phyloP scores from a whole-genome alignment of 2,113 vertebrate species.

The Gavia stellata region DNA sequence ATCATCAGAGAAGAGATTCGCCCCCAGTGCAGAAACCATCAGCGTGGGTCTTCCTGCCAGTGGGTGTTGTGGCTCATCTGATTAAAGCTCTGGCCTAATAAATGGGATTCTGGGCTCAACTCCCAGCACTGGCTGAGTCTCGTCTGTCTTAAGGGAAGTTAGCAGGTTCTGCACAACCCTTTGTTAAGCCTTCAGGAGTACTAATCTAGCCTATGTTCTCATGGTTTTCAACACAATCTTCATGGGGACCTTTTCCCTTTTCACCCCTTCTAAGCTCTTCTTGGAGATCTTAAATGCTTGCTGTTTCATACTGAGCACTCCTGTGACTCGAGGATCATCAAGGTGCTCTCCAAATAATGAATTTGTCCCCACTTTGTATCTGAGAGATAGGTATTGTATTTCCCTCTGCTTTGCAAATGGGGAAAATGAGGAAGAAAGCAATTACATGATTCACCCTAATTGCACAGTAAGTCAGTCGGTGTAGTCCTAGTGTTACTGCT shows the following conservation, averaged over 20 bases:
- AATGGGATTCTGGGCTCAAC: background rate
- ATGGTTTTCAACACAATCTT: background rate
- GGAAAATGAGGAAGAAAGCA: background rate
- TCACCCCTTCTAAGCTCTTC: background rate
- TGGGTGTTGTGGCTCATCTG: background rate
- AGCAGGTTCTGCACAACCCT: background rate
- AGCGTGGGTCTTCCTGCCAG: background rate
- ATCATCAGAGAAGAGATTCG: background rate
- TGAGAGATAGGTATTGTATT: background rate
- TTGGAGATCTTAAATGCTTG: background rate
- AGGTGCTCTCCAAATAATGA: background rate
- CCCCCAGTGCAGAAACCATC: background rate
- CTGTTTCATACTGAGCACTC: background rate
- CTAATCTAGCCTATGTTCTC: background rate
- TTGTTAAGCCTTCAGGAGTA: background rate
- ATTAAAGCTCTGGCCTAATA: background rate
- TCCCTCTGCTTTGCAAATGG: background rate
- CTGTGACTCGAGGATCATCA: background rate
- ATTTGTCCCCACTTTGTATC: background rate
- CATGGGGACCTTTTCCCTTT: background rate
- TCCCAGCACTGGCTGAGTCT: background rate
- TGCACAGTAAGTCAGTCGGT: background rate
- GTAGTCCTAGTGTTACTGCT: background rate
- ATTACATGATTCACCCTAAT: constrained; percentile 26
- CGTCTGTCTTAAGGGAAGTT: background rate